Percentiles rank a stretch among this genome's conserved stretches.
Evolutionary conservation across 2,113 vertebrate species (phyloP).

Genomic region (Gallinago paraguaiae): DNA sequence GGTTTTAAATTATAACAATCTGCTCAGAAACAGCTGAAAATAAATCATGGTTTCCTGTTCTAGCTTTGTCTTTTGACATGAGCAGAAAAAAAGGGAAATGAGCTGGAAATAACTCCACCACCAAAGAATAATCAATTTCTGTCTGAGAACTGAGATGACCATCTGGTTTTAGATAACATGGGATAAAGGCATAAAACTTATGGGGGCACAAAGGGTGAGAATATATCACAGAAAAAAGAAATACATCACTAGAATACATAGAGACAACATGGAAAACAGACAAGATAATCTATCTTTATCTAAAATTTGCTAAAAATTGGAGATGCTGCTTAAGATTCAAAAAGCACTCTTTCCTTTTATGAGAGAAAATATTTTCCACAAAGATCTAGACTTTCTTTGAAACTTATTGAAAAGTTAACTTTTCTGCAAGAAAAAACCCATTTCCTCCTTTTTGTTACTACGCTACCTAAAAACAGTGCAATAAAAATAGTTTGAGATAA

Average conservation of each 20-base stretch:
- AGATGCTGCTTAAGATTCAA: not conserved
- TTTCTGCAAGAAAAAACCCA: not conserved
- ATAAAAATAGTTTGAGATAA: not conserved
- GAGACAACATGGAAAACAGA: not conserved
- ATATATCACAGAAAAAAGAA: not conserved
- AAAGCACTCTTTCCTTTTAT: not conserved
- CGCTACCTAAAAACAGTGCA: not conserved
- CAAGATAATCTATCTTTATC: fast-evolving
- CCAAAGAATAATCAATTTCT: not conserved
- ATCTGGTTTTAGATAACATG: not conserved
- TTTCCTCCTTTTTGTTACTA: not conserved
- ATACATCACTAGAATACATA: not conserved
- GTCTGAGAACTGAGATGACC: not conserved
- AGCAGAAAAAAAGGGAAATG: not conserved
- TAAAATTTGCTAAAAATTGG: not conserved
- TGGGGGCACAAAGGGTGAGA: not conserved
- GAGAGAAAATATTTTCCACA: not conserved
- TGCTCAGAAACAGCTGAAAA: not conserved
- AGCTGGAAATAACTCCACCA: not conserved
- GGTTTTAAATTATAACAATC: not conserved
- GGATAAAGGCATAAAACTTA: not conserved
- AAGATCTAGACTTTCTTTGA: not conserved
- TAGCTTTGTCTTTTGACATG: not conserved
- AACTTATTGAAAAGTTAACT: not conserved
- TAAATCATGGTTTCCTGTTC: not conserved